A percentile compares a stretch with the other conserved stretches of the same genome.
Conservation (phyloP, 2,113 vertebrate species). For the Hyaena hyaena region DNA sequence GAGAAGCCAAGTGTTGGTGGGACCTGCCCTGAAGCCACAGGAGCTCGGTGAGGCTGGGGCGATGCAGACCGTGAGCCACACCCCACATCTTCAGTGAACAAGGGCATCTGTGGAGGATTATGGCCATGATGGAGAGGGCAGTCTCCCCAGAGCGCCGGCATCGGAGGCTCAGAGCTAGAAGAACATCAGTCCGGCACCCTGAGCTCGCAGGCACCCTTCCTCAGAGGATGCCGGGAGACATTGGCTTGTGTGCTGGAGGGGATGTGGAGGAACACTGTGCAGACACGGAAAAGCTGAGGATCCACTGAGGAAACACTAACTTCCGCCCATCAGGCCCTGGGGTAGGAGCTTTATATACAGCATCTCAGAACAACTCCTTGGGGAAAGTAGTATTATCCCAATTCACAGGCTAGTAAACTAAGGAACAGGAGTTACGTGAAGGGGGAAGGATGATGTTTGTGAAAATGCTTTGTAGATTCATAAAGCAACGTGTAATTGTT, state of each 20-base stretch:
- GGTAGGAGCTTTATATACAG: background rate
- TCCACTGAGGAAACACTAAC: background rate
- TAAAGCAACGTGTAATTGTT: background rate
- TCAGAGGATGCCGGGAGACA: background rate
- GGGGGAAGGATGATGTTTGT: background rate
- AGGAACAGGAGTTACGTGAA: background rate
- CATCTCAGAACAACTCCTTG: background rate
- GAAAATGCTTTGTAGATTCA: background rate
- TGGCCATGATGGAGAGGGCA: too few relatives aligned
- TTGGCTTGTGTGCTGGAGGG: background rate
- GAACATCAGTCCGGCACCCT: background rate
- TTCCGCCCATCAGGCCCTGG: background rate
- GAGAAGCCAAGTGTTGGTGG: background rate
- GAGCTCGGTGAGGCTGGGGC: fast-evolving
- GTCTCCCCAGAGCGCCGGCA: background rate
- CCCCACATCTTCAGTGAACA: background rate
- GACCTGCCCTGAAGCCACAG: background rate
- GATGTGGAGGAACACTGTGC: background rate
- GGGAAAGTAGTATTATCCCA: background rate
- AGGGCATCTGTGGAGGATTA: background rate
- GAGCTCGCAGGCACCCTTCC: background rate
- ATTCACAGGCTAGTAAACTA: background rate
- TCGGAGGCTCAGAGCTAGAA: background rate
- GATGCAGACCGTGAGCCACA: background rate
- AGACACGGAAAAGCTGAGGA: background rate